Evolutionary conservation across 2,113 vertebrate species (phyloP), one percentile per base, ranked within the genome.

Genomic region (Sapayoa aenigma): DNA sequence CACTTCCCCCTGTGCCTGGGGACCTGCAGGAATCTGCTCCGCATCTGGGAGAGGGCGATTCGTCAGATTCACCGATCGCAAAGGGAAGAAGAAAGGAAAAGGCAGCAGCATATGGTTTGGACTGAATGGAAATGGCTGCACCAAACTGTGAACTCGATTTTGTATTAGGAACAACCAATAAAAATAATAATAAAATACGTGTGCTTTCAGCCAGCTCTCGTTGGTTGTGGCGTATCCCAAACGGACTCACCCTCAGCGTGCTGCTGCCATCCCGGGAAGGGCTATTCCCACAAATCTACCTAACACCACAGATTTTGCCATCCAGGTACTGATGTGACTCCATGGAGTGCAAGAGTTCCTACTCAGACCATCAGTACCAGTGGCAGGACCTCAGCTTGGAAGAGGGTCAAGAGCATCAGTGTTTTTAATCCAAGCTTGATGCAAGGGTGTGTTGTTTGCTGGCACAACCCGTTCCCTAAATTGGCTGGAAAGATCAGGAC

Each of bases 41-140:
- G 2, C 91, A 87, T 7, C 87, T 84, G 84, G 77, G 80, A 56
- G 12, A 0, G 14, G 73, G 69, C 33, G 30, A 84, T 21, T 49
- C 21, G 5, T 77, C 41, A 71, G 62, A n/a, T 41, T 77, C 68
- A 5, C 0, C 9, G 47, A 47, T 52, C 65, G 46, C 69, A 63
- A 17, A 67, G 30, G 50, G 30, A 84, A 75, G 60, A 79, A 85
- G 92, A 71, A 82, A 79, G 81, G 82, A 76, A 90, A 91, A 87
- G 3, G 66, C 44, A 85, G 14, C 71, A 56, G 88, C 66, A 85
- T 25, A 5, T 91, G 90, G 75, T 72, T 87, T 52, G 31, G 74
- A 11, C 87, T 76, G 72, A 65, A n/a, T 83, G 79, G 86, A 66
- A 93, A 33, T 37, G 78, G 62, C 88, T 90, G 88, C 88, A 79